Evolutionary conservation across 2,888 invertebrate genomes (phyloP), one percentile per base, ranked within the genome.

Genomic region (Oligia fasciuncula): DNA sequence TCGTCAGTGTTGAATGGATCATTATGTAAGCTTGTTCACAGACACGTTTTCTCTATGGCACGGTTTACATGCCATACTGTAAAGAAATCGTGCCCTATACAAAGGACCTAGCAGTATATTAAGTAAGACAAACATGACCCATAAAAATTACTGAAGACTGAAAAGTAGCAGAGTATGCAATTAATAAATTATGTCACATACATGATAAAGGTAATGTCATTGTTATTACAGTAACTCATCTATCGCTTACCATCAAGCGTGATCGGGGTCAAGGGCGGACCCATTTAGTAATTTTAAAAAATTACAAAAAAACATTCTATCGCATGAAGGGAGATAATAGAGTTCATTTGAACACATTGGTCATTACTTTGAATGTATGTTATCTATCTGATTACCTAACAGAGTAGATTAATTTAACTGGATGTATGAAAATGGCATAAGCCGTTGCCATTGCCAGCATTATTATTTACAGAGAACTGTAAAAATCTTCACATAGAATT

Each of bases 311-410:
- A 29, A 29, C 29, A 1, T 29, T 29, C 19, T 69, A 80, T 51
- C 51, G 23, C 57, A 65, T 40, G 11, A 54, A 29, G 14, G 35
- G 3, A 63, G 82, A 78, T 83, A 83, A 72, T 62, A 51, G 65
- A 83, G 82, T 82, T 83, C 70, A 74, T 60, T 40, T 62, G n/a
- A 35, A 62, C 75, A 67, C n/a, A 43, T 29, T 62, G 63, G 62
- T 49, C 17, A 67, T 49, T 72, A 68, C 46, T 46, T 72, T 62
- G 40, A 69, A 57, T 63, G 51, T 51, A 23, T 51, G 40, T 77
- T 77, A 81, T 80, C 76, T 73, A 43, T 60, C 49, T n/a, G 14
- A 76, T 72, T 65, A 80, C 72, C 8, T 57, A 80, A 75, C 49
- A 74, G 23, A 40, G 62, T 69, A 73, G 40, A 60, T 70, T 79